Evolutionary conservation across 2,888 invertebrate genomes (phyloP), one percentile per base, ranked within the genome.

Genomic region (Beris morrisii): DNA sequence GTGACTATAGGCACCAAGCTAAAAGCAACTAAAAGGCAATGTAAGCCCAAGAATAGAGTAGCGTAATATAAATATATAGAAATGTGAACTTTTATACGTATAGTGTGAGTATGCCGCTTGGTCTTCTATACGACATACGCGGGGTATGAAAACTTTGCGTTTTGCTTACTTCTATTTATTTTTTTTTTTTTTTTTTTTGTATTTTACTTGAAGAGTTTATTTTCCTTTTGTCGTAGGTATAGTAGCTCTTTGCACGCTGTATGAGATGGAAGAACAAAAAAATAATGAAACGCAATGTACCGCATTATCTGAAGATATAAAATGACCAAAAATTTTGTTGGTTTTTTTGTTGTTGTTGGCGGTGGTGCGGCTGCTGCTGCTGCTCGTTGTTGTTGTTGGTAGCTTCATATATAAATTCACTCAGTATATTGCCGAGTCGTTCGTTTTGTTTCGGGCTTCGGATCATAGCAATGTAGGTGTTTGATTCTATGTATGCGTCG

Each of bases 31-130:
- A 59, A 50, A 38, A 61, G 61, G 61, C 61, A 61, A 61, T 61
- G 61, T 61, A 46, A 52, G 38, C 61, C 61, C 61, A 52, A 61
- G 61, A 61, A 61, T 61, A 61, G 52, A 61, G 61, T 43, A 61
- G 50, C 32, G 52, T 61, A 61, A 61, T 44, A 45, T 57, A 57
- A 59, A 59, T 59, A 38, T 52, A 61, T 52, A 50, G 61, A 50
- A 52, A 9, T 9, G 50, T 52, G 46, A 61, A 52, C 9, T 38
- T 5, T 38, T 38, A 50, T 61, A 22, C 38, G 50, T 43, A 50
- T 61, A 22, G 38, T 43, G 50, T 38, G 61, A 32, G n/a, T 50
- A 53, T 31, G 12, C 53, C 6, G 6, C 12, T 53, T n/a, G 31
- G 31, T 54, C 31, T 54, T 30, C 12, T 31, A 31, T n/a, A 38